phyloP scores from a whole-genome alignment of 2,888 invertebrate species.

The Mesoligia furuncula region DNA sequence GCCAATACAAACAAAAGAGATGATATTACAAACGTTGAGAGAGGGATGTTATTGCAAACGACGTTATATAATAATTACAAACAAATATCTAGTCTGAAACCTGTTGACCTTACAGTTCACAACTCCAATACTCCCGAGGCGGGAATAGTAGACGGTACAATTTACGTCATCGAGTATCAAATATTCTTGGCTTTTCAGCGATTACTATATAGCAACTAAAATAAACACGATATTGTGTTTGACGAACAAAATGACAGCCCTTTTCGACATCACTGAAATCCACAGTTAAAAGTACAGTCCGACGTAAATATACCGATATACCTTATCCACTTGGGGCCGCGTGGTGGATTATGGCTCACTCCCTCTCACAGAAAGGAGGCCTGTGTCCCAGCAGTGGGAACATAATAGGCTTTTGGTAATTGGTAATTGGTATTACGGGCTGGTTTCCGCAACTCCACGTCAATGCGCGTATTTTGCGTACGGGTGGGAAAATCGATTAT shows the following conservation, averaged over 20 bases:
- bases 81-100: constrained; percentile 30
- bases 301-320: background rate
- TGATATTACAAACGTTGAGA: background rate
- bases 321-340: too few relatives aligned
- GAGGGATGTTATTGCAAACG: background rate
- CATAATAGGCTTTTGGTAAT: too few relatives aligned
- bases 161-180: constrained; percentile 18
- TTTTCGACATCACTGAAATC: background rate
- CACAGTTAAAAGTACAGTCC: background rate
- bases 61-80: constrained; percentile 26
- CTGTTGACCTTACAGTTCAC: constrained; percentile 41
- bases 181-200: constrained; percentile 20
- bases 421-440: too few relatives aligned
- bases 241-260: background rate
- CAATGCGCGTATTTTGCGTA: too few relatives aligned
- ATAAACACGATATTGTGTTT: background rate
- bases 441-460: too few relatives aligned
- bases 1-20: constrained; percentile 1
- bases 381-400: too few relatives aligned
- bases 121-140: constrained; percentile 26
- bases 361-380: too few relatives aligned
- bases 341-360: too few relatives aligned
- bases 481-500: too few relatives aligned
- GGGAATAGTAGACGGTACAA: constrained; percentile 33
- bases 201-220: constrained; percentile 15